Base-by-base conservation (phyloP, 2,113 vertebrate genomes). In the Rhagologus leucostigma region DNA sequence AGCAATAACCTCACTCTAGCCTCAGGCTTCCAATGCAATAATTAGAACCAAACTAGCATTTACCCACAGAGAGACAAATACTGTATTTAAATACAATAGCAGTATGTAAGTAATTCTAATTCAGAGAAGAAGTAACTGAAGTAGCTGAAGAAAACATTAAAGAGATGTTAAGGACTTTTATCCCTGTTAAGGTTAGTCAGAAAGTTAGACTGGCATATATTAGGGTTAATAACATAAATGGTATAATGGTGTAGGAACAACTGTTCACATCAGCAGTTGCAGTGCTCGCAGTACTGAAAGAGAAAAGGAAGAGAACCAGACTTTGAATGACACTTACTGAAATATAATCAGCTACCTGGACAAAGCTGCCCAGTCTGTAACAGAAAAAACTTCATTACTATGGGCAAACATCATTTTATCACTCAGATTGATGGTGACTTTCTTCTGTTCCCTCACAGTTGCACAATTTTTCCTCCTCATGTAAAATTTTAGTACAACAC, bases 11-110 rank as follows among this genome's bases (percentile, higher is more conserved):
- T 93, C 65, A 68, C 60, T 78, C 22, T 22, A 76, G 86, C 88
- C 62, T 87, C n/a, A 53, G 88, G 90, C 62, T 87, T 75, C 41
- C 69, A 68, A 9, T 42, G 62, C 77, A 90, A 4, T 87, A 90
- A 90, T 53, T 94, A 63, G 80, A 93, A 62, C 76, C 88, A 92
- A 95, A 93, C 47, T 44, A 89, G 71, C 64, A 39, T 71, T 93
- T 64, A 67, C 9, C 42, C 63, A 85, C 35, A 64, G 76, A 88
- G 59, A 76, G 0, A 0, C 68, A 89, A 77, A 62, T 30, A 16
- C 68, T 39, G n/a, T 33, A 76, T 85, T 93, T 87, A 57, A 87
- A 87, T 94, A 46, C 13, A 63, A 88, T n/a, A 33, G 56, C 53
- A 79, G 18, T 35, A 33, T 8, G 13, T 8, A 46, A 75, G 33